phyloP scores from a whole-genome alignment of 2,888 invertebrate species.

The Agonum fuliginosum region DNA sequence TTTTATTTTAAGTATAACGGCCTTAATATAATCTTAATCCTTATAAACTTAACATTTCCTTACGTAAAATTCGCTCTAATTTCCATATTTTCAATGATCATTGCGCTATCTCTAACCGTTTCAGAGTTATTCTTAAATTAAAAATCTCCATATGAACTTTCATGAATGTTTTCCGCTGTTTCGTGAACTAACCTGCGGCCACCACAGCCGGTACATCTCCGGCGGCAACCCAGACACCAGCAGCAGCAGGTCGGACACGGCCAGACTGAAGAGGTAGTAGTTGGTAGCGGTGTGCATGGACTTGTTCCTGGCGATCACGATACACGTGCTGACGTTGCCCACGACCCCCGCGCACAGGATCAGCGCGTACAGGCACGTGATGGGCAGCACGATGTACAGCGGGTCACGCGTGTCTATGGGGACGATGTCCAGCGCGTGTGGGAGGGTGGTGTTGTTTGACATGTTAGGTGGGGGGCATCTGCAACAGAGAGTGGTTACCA shows the following conservation, averaged over 20 bases:
- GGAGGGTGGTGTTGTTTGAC: neutral
- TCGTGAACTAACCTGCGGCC: constrained; percentile 72
- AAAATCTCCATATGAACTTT: too few species aligned
- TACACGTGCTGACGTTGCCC: constrained; percentile 89
- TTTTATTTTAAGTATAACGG: too few species aligned
- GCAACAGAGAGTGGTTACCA: too few species aligned
- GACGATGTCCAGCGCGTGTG: constrained; percentile 10
- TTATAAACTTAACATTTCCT: too few species aligned
- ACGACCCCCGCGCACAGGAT: constrained; percentile 87
- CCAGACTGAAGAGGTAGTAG: constrained; percentile 89
- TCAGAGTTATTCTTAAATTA: too few species aligned
- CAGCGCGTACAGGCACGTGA: constrained; percentile 84
- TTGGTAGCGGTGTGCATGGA: constrained; percentile 90
- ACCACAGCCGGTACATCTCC: constrained; percentile 88
- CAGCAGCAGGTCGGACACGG: constrained; percentile 87
- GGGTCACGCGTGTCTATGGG: constrained; percentile 40
- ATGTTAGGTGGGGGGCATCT: neutral
- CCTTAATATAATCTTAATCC: too few species aligned
- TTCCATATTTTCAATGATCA: too few species aligned
- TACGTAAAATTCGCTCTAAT: too few species aligned
- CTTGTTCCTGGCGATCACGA: constrained; percentile 87
- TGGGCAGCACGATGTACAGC: constrained; percentile 77
- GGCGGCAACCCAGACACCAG: constrained; percentile 87
- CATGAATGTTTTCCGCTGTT: too few species aligned
- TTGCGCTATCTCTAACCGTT: too few species aligned